Conservation (phyloP, 2,797 vertebrate genomes). For the Cyprinodon diabolis region DNA sequence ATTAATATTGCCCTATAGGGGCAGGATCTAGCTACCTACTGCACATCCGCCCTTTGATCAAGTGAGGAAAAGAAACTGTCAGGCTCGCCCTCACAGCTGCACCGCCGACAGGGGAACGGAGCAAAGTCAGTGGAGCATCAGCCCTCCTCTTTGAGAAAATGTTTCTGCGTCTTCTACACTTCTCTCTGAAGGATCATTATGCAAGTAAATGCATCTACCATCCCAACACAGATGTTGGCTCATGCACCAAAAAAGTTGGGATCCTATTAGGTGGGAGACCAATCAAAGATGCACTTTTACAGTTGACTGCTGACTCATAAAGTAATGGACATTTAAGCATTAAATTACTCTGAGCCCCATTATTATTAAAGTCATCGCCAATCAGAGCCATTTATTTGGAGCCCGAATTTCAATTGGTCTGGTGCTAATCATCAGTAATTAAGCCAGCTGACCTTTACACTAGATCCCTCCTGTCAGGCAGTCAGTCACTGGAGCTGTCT, state of each 20-base stretch:
- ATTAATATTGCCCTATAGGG: neutral
- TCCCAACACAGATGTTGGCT: neutral
- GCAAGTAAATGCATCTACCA: neutral
- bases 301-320: constrained; percentile 52
- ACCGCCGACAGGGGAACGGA: neutral
- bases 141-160: neutral
- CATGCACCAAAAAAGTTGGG: neutral
- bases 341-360: constrained; percentile 61
- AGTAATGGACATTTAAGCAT: constrained; percentile 40
- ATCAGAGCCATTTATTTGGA: constrained; percentile 66
- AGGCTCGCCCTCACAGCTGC: neutral
- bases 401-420: constrained; percentile 76
- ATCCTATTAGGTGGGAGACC: neutral
- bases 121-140: constrained; percentile 1
- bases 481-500: constrained; percentile 55
- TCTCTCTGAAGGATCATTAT: constrained; percentile 1
- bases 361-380: constrained; percentile 72
- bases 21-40: neutral
- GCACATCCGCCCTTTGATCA: neutral
- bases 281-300: constrained; percentile 22
- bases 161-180: neutral
- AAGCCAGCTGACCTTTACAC: constrained; percentile 76
- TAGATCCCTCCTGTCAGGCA: constrained; percentile 67
- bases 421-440: constrained; percentile 72
- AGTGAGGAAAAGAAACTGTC: constrained; percentile 1